These are phyloP conservation scores for Stichopus chloronotus DNA, from an alignment of 35 echinoderm and acorn worm genomes.

Conservation along the genomic window DNA sequence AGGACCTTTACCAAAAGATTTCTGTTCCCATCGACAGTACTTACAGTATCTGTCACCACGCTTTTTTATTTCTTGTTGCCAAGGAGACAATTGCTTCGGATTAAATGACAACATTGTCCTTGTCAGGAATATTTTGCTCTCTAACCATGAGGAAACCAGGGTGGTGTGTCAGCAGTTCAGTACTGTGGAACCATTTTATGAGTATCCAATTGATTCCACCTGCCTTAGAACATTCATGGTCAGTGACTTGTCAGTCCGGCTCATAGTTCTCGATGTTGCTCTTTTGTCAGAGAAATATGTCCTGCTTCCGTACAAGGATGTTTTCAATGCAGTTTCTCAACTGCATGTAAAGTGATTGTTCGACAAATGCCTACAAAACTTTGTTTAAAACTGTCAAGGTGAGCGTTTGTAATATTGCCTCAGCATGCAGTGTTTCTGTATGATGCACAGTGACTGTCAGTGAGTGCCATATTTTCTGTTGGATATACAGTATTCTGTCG, in stretches of 20 bases:
- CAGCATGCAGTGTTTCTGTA: background rate
- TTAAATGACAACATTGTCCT: background rate
- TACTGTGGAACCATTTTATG: conserved; percentile 9
- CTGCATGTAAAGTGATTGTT: conserved; percentile 1
- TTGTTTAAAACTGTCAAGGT: background rate
- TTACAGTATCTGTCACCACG: background rate
- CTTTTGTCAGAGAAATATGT: conserved; percentile 36
- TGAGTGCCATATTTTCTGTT: background rate
- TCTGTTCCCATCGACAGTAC: background rate
- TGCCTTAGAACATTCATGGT: conserved; percentile 19
- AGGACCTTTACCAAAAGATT: background rate
- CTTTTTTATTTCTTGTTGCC: background rate
- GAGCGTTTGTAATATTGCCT: background rate
- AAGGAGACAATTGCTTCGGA: conserved; percentile 28
- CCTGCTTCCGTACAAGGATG: conserved; percentile 7
- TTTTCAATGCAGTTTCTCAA: background rate
- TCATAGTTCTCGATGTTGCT: background rate
- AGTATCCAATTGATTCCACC: conserved; percentile 17
- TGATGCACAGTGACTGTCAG: background rate
- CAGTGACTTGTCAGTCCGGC: background rate
- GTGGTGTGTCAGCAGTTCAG: conserved; percentile 18
- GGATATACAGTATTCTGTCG: background rate
- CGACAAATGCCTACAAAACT: background rate
- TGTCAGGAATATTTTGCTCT: conserved; percentile 23
- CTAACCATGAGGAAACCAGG: conserved; percentile 10